Evolutionary conservation across 2,113 vertebrate genomes (phyloP).

Genomic region (human (Homo sapiens)): DNA sequence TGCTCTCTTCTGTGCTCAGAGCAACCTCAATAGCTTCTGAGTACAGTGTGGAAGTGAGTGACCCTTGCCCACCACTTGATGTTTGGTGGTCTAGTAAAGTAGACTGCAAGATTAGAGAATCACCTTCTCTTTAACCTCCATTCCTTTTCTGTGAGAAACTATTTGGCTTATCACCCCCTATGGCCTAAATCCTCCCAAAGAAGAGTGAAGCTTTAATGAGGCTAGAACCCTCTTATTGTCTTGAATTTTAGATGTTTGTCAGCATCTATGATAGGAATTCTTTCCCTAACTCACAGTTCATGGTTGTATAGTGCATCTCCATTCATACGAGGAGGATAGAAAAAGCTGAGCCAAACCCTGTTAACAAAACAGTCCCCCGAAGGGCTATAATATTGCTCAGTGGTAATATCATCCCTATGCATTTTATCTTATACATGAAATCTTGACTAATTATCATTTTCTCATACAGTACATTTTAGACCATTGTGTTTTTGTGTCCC

Average conservation of each 20-base stretch:
- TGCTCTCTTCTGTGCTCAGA: not conserved
- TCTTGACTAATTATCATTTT: slow-evolving; percentile 79
- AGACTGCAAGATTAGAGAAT: not conserved
- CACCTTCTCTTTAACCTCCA: not conserved
- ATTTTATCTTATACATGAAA: slow-evolving; percentile 77
- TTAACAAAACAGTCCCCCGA: slow-evolving; percentile 70
- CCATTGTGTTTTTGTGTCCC: slow-evolving; percentile 82
- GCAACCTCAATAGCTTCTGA: not conserved
- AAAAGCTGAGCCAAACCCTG: slow-evolving; percentile 47
- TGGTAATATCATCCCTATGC: slow-evolving; percentile 65
- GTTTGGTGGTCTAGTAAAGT: not conserved
- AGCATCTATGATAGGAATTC: slow-evolving; percentile 43
- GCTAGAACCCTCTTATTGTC: not conserved
- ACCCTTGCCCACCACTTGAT: not conserved
- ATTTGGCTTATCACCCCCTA: not conserved
- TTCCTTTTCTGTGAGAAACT: not conserved
- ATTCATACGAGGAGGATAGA: slow-evolving; percentile 4
- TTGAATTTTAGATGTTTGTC: not conserved
- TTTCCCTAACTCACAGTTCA: not conserved
- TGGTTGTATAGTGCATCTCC: not conserved
- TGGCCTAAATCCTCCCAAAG: not conserved
- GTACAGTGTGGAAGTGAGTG: not conserved
- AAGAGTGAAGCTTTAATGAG: not conserved
- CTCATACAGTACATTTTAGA: slow-evolving; percentile 79
- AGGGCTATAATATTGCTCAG: slow-evolving; percentile 59